Evolutionary conservation across 2,113 vertebrate species (phyloP).

Genomic region (human (Homo sapiens)): GRCh38 chrX:66432501-66433000

Average conservation of each 20-base stretch:
- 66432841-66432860: neutral
- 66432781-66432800: neutral
- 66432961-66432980: neutral
- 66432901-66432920: neutral
- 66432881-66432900: neutral
- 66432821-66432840: neutral
- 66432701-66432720: neutral
- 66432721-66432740: neutral
- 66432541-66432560: neutral
- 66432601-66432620: neutral
- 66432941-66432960: neutral
- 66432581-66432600: neutral
- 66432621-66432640: too few relatives aligned
- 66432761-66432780: neutral
- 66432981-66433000: neutral
- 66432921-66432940: neutral
- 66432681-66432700: neutral
- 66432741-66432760: neutral
- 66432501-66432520: neutral
- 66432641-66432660: neutral
- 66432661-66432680: neutral
- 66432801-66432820: neutral
- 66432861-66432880: neutral
- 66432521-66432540: neutral
- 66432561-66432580: neutral